Base-by-base conservation (phyloP, 2,888 invertebrate genomes). In the Esperia sulphurella region DNA sequence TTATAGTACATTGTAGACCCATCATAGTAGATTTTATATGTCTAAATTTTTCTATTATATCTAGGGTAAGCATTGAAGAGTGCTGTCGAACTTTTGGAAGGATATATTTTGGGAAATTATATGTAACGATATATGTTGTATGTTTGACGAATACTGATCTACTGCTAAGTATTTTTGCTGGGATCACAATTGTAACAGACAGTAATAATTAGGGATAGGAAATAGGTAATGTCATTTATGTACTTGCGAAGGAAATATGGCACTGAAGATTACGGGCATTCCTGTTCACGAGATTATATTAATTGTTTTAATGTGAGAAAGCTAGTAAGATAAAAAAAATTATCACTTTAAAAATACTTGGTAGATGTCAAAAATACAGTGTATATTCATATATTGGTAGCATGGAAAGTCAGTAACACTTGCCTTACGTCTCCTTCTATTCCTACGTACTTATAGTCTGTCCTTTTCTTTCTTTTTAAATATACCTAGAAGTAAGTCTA, bases 1-100 rank as follows among this genome's bases (percentile, higher is more conserved):
- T 21, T 43, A 12, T 14, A 14, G n/a, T 10, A 43, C 45, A 30
- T 38, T 37, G 10, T n/a, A 35, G 35, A 35, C 8, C n/a, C 35
- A n/a, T 28, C 14, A n/a, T 30, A 14, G 48, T 48, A 48, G 48
- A 48, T 48, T 48, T 48, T 48, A 40, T 48, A 48, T 43, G 48
- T 43, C 47, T 28, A 10, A 46, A 35, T 14, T 48, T 47, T 48
- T 48, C 48, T 48, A 48, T 48, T 13, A 14, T 33, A 35, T 39
- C 30, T 40, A 30, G 33, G 29, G 14, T 12, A n/a, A n/a, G n/a
- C n/a, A 14, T 43, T 33, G 33, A 10, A 41, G 28, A 37, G 35
- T 41, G 35, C n/a, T 29, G 33, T n/a, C 43, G 41, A 42, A 42
- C 8, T 40, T 40, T 45, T 46, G 46, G 46, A 46, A 28, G 29